A percentile compares a stretch with the other conserved stretches of the same genome.
Evolutionary conservation across 2,888 invertebrate genomes (phyloP).

Genomic region (Leucophora obtusa): DNA sequence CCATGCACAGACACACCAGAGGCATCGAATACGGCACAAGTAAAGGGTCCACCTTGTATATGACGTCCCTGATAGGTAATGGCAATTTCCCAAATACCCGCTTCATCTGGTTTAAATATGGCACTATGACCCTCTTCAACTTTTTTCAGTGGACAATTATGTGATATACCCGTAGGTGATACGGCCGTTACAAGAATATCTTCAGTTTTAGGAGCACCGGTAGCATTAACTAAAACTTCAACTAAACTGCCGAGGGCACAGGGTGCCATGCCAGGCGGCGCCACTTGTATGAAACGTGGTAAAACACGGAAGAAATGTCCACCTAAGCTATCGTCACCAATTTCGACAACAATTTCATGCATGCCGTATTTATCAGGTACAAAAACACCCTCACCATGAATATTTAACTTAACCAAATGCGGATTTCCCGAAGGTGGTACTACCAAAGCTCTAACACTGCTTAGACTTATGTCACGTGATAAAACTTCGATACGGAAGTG

Average conservation of each 20-base stretch:
- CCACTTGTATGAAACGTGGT: constrained; percentile 91
- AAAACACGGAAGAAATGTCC: constrained; percentile 91
- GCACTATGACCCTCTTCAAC: constrained; percentile 95
- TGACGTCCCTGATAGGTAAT: constrained; percentile 97
- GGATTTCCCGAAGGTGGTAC: constrained; percentile 87
- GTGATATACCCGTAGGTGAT: constrained; percentile 91
- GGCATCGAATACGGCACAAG: constrained; percentile 96
- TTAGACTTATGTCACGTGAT: constrained; percentile 84
- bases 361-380: constrained; percentile 94
- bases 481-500: constrained; percentile 88
- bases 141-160: constrained; percentile 90
- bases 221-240: constrained; percentile 94
- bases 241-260: constrained; percentile 96
- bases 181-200: constrained; percentile 95
- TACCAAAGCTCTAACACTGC: constrained; percentile 87
- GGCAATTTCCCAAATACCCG: constrained; percentile 97
- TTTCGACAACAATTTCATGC: constrained; percentile 88
- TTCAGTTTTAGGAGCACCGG: constrained; percentile 87
- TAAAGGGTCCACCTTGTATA: constrained; percentile 97
- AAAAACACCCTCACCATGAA: constrained; percentile 89
- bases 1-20: constrained; percentile 91
- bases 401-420: constrained; percentile 82
- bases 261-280: constrained; percentile 95
- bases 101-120: constrained; percentile 97
- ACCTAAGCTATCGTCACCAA: constrained; percentile 81